These are phyloP conservation scores for Dipodomys spectabilis DNA, from an alignment of 2,113 vertebrate species.

Conservation along the genomic window DNA sequence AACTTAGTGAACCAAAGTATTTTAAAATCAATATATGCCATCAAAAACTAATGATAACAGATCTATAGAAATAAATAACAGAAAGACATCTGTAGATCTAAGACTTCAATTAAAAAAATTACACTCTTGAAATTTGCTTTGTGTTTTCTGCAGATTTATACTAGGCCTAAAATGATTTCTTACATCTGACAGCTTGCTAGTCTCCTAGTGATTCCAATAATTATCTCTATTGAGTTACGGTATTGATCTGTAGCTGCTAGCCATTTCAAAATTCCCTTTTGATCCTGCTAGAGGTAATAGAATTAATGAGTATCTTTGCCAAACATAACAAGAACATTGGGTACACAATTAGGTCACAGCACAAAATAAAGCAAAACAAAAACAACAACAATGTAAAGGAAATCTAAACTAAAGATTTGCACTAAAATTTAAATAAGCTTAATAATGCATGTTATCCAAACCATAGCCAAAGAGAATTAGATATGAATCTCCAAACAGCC, in stretches of 20 bases:
- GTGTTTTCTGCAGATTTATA: slow-evolving; percentile 72
- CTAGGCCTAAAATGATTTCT: slow-evolving; percentile 73
- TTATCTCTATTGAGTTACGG: slow-evolving; percentile 77
- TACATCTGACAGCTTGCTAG: slow-evolving; percentile 71
- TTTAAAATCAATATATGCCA: slow-evolving; percentile 44
- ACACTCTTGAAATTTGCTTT: slow-evolving; percentile 59
- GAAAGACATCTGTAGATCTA: background rate
- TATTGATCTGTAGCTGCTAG: slow-evolving; percentile 76
- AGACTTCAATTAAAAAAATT: slow-evolving; percentile 61
- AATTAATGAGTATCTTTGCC: slow-evolving; percentile 74
- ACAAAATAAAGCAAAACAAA: slow-evolving; percentile 42
- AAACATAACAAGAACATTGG: slow-evolving; percentile 71
- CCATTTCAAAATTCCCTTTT: slow-evolving; percentile 71
- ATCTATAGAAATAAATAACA: slow-evolving; percentile 41
- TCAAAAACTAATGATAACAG: slow-evolving; percentile 27
- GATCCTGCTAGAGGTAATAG: slow-evolving; percentile 75
- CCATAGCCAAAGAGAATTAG: background rate
- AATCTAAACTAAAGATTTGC: slow-evolving; percentile 53
- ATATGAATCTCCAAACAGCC: background rate
- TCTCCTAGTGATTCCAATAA: slow-evolving; percentile 77
- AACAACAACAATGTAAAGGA: background rate
- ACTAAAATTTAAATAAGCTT: slow-evolving; percentile 56
- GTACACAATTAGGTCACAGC: slow-evolving; percentile 70
- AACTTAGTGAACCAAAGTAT: background rate
- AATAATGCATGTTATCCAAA: background rate